A percentile compares a stretch with the other conserved stretches of the same genome.
phyloP scores from a whole-genome alignment of 1,140 invertebrate genomes.

The Globodera ellingtonae region DNA sequence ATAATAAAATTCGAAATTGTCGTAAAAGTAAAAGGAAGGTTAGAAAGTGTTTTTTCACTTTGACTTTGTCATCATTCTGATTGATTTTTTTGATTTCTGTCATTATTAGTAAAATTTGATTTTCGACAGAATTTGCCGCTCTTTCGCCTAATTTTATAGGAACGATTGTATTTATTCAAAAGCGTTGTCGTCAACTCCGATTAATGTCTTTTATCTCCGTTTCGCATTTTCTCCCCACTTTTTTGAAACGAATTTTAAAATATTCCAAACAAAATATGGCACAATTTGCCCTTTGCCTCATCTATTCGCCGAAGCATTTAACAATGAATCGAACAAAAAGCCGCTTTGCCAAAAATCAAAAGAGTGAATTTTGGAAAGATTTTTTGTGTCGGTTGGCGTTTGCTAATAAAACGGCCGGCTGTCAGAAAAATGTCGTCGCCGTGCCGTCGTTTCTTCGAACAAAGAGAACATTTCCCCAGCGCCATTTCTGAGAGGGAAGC shows the following conservation, averaged over 20 bases:
- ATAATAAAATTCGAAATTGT: neutral
- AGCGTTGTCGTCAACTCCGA: neutral
- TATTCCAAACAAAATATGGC: neutral
- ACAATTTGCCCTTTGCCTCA: neutral
- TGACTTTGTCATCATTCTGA: neutral
- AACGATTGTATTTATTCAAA: neutral
- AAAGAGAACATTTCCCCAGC: neutral
- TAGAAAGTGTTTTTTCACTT: neutral
- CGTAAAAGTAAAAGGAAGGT: neutral
- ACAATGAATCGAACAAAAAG: neutral
- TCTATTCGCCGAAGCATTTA: neutral
- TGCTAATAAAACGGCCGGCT: neutral
- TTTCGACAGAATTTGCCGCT: neutral
- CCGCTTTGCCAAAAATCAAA: neutral
- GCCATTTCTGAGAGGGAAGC: constrained; percentile 15
- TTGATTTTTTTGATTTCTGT: neutral
- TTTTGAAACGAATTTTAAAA: neutral
- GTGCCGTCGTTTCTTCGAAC: neutral
- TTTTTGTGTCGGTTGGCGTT: neutral
- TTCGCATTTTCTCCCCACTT: neutral
- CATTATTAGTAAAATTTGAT: neutral
- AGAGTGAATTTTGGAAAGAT: neutral
- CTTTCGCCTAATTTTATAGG: neutral
- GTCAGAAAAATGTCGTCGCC: neutral
- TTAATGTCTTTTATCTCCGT: neutral